phyloP scores from a whole-genome alignment of 53 echinoderm and acorn worm genomes.

The Echinarachnius parma region DNA sequence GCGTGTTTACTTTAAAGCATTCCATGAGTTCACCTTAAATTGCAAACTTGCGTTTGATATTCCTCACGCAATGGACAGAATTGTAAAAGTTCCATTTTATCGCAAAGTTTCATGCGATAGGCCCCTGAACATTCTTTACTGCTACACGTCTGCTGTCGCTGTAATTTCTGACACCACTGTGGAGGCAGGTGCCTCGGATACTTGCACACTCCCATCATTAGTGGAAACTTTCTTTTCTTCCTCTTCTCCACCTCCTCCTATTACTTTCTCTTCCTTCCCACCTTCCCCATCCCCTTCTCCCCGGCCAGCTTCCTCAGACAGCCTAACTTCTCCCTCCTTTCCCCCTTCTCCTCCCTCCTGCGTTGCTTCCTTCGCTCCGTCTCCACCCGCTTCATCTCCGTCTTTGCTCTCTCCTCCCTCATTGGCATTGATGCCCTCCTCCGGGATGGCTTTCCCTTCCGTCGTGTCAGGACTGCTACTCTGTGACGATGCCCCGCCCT shows the following conservation, averaged over 20 bases:
- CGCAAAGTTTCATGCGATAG: no score
- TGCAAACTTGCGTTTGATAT: no score
- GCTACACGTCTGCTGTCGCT: no score
- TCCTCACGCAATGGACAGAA: no score
- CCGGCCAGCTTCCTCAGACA: not conserved
- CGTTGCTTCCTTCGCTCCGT: not conserved
- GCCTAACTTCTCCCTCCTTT: not conserved
- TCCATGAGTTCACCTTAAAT: no score
- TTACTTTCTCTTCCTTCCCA: not conserved
- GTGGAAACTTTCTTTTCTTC: not conserved
- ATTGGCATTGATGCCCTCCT: not conserved
- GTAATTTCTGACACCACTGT: no score
- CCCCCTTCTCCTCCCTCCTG: slow-evolving; percentile 2
- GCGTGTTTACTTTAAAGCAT: no score
- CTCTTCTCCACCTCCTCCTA: slow-evolving; percentile 1
- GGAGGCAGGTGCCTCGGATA: not conserved
- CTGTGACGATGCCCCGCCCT: not conserved
- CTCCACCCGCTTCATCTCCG: slow-evolving; percentile 1
- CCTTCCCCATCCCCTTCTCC: not conserved
- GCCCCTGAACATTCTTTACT: no score
- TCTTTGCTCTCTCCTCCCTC: not conserved
- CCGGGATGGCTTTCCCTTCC: not conserved
- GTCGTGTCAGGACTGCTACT: not conserved
- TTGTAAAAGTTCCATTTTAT: no score
- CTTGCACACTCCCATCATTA: not conserved